Base-by-base conservation (phyloP, 2,113 vertebrate species). In the Callipepla californica region DNA sequence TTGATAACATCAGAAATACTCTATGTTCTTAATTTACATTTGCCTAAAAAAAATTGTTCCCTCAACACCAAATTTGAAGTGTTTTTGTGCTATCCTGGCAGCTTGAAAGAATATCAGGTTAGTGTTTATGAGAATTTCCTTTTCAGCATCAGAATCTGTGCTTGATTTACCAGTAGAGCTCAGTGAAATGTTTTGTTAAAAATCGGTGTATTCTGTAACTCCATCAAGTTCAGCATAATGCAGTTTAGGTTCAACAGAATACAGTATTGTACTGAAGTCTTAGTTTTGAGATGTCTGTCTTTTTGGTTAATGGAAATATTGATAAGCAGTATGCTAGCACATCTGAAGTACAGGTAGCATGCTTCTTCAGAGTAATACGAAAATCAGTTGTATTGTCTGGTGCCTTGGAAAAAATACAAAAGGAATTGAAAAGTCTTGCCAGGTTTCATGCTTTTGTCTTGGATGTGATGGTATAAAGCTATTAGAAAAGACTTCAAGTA, bases 391-490 rank as follows among this genome's bases (percentile, higher is more conserved):
- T 20, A 2, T 87, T 83, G 25, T 66, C 16, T 73, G 9, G 6
- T 67, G 19, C 32, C 68, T 90, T 85, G 32, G 51, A 30, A 57
- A 93, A 84, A 83, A 38, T 59, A 40, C 25, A 76, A 9, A 21
- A 38, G 50, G 34, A 77, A 48, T 23, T 59, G 55, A 48, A 51
- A 77, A 74, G 45, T 42, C 28, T 57, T 68, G 32, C 40, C 78
- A 75, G 38, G 13, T 44, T 92, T 92, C 53, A 23, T 40, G 36
- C 44, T 75, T 93, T 85, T 85, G 12, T 91, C 92, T 96, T 95
- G 80, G 53, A 87, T 87, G 12, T 32, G 16, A 26, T 40, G 75
- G 15, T 63, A 48, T 53, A 59, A 76, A 80, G 62, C 21, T 32
- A 65, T 38, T 38, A 76, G 55, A 77, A 57, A 55, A 44, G 2